Base-by-base conservation (phyloP, 2,797 vertebrate species). In the Phataginus tetradactyla region DNA sequence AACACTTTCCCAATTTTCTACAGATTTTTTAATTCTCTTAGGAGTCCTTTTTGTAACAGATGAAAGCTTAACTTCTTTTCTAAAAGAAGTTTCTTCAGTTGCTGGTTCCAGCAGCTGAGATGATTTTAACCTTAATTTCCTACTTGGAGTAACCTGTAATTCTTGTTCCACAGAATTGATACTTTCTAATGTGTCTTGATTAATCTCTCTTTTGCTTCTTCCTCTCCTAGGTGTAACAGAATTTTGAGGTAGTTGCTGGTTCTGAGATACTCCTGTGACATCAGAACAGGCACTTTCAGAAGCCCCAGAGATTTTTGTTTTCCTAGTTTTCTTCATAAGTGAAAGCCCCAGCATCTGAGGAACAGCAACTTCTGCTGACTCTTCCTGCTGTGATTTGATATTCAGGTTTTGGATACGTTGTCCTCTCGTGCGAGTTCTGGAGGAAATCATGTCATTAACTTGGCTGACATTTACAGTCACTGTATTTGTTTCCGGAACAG, bases 121-220 rank as follows among this genome's bases (percentile, higher is more conserved):
- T 27, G 74, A 84, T 91, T 97, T 98, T 53, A 61, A 75, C 74
- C 92, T 98, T 42, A 95, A 94, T 18, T 96, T 87, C 84, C 97
- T 98, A 42, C 97, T 99, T 98, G 99, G 98, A 68, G 99, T 98
- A 13, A 98, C 37, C 0, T 98, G 98, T 11, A 97, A 98, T 85
- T 98, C 98, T 20, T 98, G 97, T 59, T 98, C 92, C 98, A 98
- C 71, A 98, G 98, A 89, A 98, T 17, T 0, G 98, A 96, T 1
- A 97, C 98, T 96, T 98, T 98, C 96, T 84, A 64, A 39, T 18
- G 86, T 93, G 57, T 92, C 97, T 86, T 49, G 7, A 75, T 80
- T 86, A 53, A 51, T 39, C 23, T n/a, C 29, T 74, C 97, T 98
- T 64, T 97, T 97, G 87, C 98, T 98, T 90, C 96, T 98, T 27